Percentiles rank a stretch among this genome's conserved stretches.
Evolutionary conservation across 2,113 vertebrate species (phyloP).

Genomic region (Trematocara unimaculatum): DNA sequence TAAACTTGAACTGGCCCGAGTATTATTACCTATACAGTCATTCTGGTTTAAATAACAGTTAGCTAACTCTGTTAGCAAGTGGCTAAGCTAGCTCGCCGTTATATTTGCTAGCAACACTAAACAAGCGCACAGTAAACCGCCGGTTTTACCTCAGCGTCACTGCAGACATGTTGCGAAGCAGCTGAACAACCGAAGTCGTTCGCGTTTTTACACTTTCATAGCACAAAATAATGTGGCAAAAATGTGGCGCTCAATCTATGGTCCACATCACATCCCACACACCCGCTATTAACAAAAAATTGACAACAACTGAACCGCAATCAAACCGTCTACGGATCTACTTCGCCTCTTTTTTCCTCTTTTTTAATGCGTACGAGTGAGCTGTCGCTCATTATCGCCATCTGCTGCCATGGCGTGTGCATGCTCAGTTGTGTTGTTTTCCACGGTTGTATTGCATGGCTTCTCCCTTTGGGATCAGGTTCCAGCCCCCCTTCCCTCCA

Average conservation of each 20-base stretch:
- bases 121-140: background rate
- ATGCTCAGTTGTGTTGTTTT: background rate
- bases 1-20: background rate
- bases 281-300: rapidly evolving
- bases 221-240: background rate
- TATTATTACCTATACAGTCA: background rate
- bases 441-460: background rate
- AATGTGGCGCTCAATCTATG: background rate
- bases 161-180: slow-evolving; percentile 19
- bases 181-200: background rate
- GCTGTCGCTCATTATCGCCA: background rate
- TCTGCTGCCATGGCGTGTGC: background rate
- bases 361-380: background rate
- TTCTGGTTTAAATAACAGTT: background rate
- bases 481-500: background rate
- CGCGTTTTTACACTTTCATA: background rate
- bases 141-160: slow-evolving; percentile 49
- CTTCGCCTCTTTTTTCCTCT: background rate
- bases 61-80: background rate
- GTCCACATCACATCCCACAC: background rate
- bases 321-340: background rate
- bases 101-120: background rate
- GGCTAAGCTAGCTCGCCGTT: background rate
- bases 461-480: background rate
- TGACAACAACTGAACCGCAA: background rate